Evolutionary conservation across 2,797 vertebrate genomes (phyloP).

Genomic region (Tragopan temminckii): DNA sequence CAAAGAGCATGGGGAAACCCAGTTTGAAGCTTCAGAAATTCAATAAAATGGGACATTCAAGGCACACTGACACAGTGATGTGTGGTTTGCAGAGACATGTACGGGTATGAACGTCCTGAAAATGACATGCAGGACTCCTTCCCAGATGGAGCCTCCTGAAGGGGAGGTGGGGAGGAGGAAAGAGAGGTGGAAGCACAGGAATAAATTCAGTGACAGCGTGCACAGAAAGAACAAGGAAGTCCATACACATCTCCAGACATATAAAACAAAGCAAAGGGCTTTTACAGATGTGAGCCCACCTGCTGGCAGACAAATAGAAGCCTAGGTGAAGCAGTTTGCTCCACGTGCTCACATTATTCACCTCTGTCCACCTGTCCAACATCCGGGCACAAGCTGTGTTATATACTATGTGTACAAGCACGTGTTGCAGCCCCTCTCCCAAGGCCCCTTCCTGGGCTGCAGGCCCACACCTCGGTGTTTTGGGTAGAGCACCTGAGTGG

Average conservation of each 20-base stretch:
- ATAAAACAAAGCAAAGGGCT: neutral
- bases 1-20: neutral
- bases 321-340: neutral
- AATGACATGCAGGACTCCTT: neutral
- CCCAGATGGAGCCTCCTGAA: neutral
- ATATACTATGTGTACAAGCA: too few species aligned
- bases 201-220: neutral
- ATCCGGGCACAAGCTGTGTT: neutral
- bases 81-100: neutral
- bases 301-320: neutral
- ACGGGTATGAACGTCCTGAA: neutral
- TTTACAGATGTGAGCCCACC: neutral
- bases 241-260: neutral
- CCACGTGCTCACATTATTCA: neutral
- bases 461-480: neutral
- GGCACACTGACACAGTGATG: neutral
- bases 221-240: neutral
- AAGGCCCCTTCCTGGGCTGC: rapidly evolving
- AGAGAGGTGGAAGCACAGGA: neutral
- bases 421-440: neutral
- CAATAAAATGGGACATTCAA: neutral
- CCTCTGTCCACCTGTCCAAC: neutral
- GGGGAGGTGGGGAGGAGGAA: neutral
- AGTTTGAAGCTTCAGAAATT: neutral
- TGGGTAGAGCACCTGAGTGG: neutral